Percentiles rank a stretch among this genome's conserved stretches.
Conservation (phyloP, 2,797 vertebrate genomes). For the Sebastes hubbsi region DNA sequence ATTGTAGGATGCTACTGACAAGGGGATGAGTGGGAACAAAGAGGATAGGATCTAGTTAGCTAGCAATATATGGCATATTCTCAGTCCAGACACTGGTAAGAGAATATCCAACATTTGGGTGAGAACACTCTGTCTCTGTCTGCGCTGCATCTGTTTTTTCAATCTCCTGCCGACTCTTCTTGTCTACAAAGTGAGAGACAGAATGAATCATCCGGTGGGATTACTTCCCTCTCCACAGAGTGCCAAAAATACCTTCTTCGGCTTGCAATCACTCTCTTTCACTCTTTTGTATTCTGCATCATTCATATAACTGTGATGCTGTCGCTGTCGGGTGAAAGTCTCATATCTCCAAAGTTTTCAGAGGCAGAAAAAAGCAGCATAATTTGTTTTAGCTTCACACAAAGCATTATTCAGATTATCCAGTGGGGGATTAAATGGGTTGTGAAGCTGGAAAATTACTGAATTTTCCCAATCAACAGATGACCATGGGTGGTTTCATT, state of each 20-base stretch:
- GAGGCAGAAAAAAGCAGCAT: constrained; percentile 19
- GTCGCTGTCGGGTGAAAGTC: constrained; percentile 1
- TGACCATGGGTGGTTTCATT: neutral
- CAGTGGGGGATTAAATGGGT: constrained; percentile 5
- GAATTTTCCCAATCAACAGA: neutral
- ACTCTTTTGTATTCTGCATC: constrained; percentile 40
- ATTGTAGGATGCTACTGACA: constrained; percentile 26
- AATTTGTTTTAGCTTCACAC: neutral
- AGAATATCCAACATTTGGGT: constrained; percentile 10
- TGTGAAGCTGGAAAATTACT: neutral
- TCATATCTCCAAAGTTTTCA: constrained; percentile 17
- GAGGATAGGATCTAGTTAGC: constrained; percentile 22
- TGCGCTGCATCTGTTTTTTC: neutral
- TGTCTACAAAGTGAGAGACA: constrained; percentile 60
- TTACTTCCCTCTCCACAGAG: constrained; percentile 47
- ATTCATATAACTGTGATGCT: constrained; percentile 18
- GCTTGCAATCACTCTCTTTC: constrained; percentile 41
- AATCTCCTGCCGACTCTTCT: constrained; percentile 46
- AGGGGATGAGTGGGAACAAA: constrained; percentile 33
- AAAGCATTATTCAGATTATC: constrained; percentile 7
- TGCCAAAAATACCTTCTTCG: constrained; percentile 49
- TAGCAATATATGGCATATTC: neutral
- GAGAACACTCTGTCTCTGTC: constrained; percentile 31
- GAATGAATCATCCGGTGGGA: constrained; percentile 49
- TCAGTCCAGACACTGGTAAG: constrained; percentile 8